Conservation (phyloP, 53 echinoderm and acorn worm genomes). For the Glandiceps talaboti region DNA sequence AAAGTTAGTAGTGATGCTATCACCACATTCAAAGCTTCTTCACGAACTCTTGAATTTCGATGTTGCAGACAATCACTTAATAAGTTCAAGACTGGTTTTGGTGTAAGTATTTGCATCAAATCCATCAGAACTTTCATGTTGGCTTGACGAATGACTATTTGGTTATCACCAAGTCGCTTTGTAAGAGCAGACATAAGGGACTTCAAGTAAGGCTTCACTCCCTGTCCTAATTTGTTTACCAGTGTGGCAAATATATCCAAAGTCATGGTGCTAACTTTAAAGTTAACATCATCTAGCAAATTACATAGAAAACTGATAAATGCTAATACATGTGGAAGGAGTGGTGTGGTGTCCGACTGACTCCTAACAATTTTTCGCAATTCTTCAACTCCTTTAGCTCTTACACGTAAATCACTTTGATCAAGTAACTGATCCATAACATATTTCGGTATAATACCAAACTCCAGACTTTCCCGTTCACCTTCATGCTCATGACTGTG, state of each 20-base stretch:
- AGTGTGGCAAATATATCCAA: conserved; percentile 74
- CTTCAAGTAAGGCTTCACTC: conserved; percentile 68
- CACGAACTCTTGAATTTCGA: conserved; percentile 88
- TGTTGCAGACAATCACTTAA: conserved; percentile 73
- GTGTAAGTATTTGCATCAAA: conserved; percentile 81
- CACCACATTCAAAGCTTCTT: conserved; percentile 81
- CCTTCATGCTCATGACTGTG: neutral
- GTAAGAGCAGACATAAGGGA: conserved; percentile 70
- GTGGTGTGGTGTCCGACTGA: conserved; percentile 31
- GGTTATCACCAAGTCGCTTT: conserved; percentile 89
- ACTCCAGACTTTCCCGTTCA: conserved; percentile 14
- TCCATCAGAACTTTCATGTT: conserved; percentile 95
- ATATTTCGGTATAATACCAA: conserved; percentile 72
- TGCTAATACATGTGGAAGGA: conserved; percentile 59
- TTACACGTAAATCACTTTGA: conserved; percentile 72
- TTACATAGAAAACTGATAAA: conserved; percentile 90
- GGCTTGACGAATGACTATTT: conserved; percentile 86
- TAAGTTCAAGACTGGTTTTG: conserved; percentile 62
- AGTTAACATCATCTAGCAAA: conserved; percentile 83
- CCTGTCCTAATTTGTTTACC: conserved; percentile 53
- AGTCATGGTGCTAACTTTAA: conserved; percentile 71
- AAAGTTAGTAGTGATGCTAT: conserved; percentile 92
- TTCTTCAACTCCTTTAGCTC: conserved; percentile 60
- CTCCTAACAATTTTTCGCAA: conserved; percentile 48
- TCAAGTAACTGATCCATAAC: conserved; percentile 63